Evolutionary conservation across 2,113 vertebrate genomes (phyloP), one percentile per base, ranked within the genome.

Genomic region (Sphyrna mokarran): DNA sequence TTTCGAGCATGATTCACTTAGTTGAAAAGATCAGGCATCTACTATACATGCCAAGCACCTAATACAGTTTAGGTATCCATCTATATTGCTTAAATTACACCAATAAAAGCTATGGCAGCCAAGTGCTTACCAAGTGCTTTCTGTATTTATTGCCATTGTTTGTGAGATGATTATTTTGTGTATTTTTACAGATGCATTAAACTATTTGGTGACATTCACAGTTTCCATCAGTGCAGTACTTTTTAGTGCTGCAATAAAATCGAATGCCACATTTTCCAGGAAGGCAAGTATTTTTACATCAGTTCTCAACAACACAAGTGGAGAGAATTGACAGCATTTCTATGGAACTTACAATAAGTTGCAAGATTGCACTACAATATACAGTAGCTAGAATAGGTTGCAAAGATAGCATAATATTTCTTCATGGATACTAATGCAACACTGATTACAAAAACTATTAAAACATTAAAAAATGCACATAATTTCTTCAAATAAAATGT

Each of bases 101-200:
- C 20, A 95, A 54, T 95, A 72, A 95, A 95, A 72, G 43, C 94
- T 23, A 48, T 66, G 43, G 94, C 16, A 26, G 37, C 43, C 33
- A 2, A 8, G 68, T 95, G 26, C 20, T 33, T 16, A 0, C 13
- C 40, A 29, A 76, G 69, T 72, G 26, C 40, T 95, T 54, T 23
- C 43, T 76, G 94, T 95, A 18, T 72, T 72, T 95, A 95, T 95
- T 95, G 40, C 37, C 43, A 66, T 43, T 29, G 72, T 94, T 94
- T 70, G 69, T 54, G 43, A 72, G 68, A 43, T 43, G 37, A 70
- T 95, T 76, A 26, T 29, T 43, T 70, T 48, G 40, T 23, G 40
- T 72, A 22, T 29, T 95, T 48, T 72, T 69, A 13, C 91, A 94
- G 48, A 94, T 6, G 66, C 91, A 70, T 69, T 94, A 69, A 43